phyloP scores from a whole-genome alignment of 2,888 invertebrate genomes.

The Epinotia demarniana region DNA sequence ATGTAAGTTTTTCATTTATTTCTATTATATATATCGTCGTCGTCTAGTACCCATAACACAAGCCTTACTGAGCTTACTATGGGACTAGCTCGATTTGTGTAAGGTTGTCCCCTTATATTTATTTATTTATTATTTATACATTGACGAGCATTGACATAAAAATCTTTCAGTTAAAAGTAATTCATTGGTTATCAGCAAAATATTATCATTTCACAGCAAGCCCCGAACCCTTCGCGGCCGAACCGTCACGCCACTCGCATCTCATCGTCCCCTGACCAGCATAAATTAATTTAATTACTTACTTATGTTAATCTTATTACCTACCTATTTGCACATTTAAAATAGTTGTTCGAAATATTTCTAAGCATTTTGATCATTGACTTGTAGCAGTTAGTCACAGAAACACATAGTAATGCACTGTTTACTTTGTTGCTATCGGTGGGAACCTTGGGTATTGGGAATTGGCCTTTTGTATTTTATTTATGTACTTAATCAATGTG shows the following conservation, averaged over 20 bases:
- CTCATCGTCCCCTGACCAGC: conserved; percentile 25
- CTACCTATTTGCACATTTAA: conserved; percentile 16
- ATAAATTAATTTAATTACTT: conserved; percentile 35
- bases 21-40: no score
- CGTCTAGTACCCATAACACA: no score
- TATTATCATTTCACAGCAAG: conserved; percentile 24
- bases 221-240: background rate
- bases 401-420: no score
- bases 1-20: conserved; percentile 26
- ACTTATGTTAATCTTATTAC: conserved; percentile 28
- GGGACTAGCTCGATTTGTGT: no score
- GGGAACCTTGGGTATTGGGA: no score
- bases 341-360: background rate
- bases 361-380: conserved; percentile 1
- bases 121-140: no score
- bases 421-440: no score
- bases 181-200: conserved; percentile 18
- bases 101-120: no score
- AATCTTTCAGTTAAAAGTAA: background rate
- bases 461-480: no score
- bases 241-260: conserved; percentile 28
- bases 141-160: background rate
- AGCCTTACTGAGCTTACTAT: no score
- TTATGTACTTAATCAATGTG: no score
- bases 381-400: background rate